Base-by-base conservation (phyloP, 2,113 vertebrate species). In the Tenebrosternarchus preto region DNA sequence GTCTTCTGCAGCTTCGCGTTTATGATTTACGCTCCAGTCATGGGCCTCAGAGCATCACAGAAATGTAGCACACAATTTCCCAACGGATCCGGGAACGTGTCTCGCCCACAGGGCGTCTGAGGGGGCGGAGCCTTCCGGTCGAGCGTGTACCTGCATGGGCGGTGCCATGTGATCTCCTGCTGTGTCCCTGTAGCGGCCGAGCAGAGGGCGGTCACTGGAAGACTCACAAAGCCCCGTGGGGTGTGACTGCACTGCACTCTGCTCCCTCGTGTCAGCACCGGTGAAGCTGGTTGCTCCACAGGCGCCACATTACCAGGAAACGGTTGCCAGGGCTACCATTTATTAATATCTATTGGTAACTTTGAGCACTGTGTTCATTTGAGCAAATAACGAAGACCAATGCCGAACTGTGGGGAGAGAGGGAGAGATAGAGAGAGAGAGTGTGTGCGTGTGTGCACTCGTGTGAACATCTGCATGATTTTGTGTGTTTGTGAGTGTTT, bases 301-400 rank as follows among this genome's bases (percentile, higher is more conserved):
- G 67, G 89, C 90, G 88, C 82, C 87, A 82, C 69, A 87, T 89
- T 87, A 85, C 80, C 73, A 72, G 29, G 69, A 59, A 83, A 80
- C 91, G 83, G 92, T 93, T 94, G 91, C 91, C 90, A 93, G 86
- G 92, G 91, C 89, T 92, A 93, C 93, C 90, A 88, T 91, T 93
- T 92, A 93, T 93, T 91, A 92, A 92, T 90, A 90, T 86, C 89
- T 87, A 87, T 89, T 86, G 85, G 88, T 89, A 91, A 93, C 89
- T 92, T 91, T 91, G 83, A 92, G 89, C 80, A 80, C 80, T 75
- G 77, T 71, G 83, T 78, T 80, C 84, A 82, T 84, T 80, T 82
- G 66, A 82, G 80, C 76, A 84, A 86, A 84, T 82, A 85, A 84
- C 80, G 70, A 84, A 84, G 82, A 76, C 69, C 77, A 63, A 36